These are phyloP conservation scores for Salticus scenicus DNA, from an alignment of 2,888 invertebrate species.

Conservation along the genomic window DNA sequence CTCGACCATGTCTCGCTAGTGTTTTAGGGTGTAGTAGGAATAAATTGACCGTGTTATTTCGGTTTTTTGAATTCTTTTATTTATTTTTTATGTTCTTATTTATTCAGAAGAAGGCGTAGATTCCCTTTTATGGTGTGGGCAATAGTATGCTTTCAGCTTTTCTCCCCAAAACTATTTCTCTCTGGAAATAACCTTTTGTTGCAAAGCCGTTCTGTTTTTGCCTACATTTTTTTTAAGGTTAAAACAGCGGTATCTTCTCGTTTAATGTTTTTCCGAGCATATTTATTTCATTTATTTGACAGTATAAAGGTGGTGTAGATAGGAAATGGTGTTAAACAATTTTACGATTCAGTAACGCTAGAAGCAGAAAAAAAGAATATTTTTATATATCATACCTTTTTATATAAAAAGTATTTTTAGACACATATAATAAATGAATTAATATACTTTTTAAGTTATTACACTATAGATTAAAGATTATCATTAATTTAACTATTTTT, in stretches of 20 bases:
- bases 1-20: slow-evolving; percentile 56
- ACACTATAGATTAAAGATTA: too few species aligned
- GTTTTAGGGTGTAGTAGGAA: slow-evolving; percentile 60
- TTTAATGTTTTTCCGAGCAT: slow-evolving; percentile 1
- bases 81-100: not conserved
- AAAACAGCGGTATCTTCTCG: not conserved
- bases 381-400: too few species aligned
- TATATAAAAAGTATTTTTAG: too few species aligned
- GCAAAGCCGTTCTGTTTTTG: not conserved
- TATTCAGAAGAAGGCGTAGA: slow-evolving; percentile 1
- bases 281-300: not conserved
- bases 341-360: not conserved
- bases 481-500: too few species aligned
- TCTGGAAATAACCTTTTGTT: not conserved
- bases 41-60: slow-evolving; percentile 64
- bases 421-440: too few species aligned
- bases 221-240: not conserved
- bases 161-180: not conserved
- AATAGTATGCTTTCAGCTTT: not conserved
- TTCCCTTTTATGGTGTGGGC: not conserved
- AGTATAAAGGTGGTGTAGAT: not conserved
- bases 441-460: too few species aligned
- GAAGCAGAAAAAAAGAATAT: too few species aligned
- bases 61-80: not conserved
- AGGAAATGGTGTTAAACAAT: not conserved